Evolutionary conservation across 1,140 invertebrate genomes (phyloP).

Genomic region (Oncopeltus fasciatus): DNA sequence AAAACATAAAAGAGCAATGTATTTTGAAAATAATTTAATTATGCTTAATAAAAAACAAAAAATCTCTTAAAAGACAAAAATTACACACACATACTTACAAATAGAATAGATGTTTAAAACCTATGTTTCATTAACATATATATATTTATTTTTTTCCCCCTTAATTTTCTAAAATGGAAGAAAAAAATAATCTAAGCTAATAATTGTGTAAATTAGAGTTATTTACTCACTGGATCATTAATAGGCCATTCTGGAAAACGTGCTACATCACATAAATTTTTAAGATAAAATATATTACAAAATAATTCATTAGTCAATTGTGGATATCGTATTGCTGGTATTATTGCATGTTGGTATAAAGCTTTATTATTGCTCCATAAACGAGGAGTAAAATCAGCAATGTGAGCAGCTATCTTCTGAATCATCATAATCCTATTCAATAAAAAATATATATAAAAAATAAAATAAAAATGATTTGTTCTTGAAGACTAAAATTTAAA

Average conservation of each 20-base stretch:
- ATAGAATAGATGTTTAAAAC: too few species aligned
- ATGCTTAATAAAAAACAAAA: too few species aligned
- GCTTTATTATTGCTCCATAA: slow-evolving; percentile 86
- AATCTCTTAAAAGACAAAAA: too few species aligned
- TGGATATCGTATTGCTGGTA: slow-evolving; percentile 87
- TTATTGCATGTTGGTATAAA: slow-evolving; percentile 91
- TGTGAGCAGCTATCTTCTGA: slow-evolving; percentile 88
- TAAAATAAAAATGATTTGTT: too few species aligned
- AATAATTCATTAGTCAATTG: slow-evolving; percentile 93
- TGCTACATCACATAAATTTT: slow-evolving; percentile 85
- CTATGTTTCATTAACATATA: too few species aligned
- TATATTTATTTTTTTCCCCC: not conserved
- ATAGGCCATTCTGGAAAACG: slow-evolving; percentile 95
- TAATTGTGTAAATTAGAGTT: slow-evolving; percentile 3
- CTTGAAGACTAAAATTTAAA: too few species aligned
- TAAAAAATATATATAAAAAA: slow-evolving; percentile 5
- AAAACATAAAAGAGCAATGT: too few species aligned
- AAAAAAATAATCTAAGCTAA: slow-evolving; percentile 4
- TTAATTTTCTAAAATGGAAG: not conserved
- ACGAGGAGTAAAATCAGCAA: slow-evolving; percentile 91
- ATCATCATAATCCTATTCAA: slow-evolving; percentile 76
- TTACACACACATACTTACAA: too few species aligned
- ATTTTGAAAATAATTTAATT: too few species aligned
- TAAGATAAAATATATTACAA: slow-evolving; percentile 96
- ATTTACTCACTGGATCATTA: slow-evolving; percentile 64